phyloP scores from a whole-genome alignment of 2,113 vertebrate species.

The Odobenus rosmarus region DNA sequence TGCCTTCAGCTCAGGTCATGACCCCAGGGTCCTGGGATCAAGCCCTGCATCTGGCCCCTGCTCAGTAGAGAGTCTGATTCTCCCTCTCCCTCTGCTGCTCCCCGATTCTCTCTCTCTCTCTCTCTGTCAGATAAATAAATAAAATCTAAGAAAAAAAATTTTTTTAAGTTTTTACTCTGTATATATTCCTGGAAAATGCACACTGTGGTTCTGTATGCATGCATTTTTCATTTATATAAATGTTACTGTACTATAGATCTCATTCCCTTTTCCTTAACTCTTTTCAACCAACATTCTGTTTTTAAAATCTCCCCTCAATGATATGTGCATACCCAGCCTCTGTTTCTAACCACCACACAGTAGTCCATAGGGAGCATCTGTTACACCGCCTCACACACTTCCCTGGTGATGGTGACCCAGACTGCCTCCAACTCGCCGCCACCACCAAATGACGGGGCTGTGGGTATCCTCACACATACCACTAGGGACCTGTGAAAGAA shows the following conservation, averaged over 20 bases:
- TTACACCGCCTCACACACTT: rapidly evolving
- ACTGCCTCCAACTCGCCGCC: not conserved
- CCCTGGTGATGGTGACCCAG: not conserved
- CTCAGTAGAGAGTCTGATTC: not conserved
- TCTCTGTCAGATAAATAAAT: not conserved
- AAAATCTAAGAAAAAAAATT: not conserved
- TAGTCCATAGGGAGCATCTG: not conserved
- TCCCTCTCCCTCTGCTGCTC: not conserved
- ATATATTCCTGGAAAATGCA: not conserved
- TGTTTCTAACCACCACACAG: not conserved
- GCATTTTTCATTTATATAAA: not conserved
- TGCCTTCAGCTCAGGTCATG: not conserved
- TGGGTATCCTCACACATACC: not conserved
- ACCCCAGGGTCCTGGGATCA: not conserved
- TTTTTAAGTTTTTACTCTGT: not conserved
- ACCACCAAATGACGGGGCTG: rapidly evolving
- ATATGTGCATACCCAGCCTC: not conserved
- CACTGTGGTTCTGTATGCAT: not conserved
- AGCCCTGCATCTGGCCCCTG: not conserved
- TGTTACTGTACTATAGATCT: not conserved
- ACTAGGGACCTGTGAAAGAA: not conserved
- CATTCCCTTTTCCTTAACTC: not conserved
- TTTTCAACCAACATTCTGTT: not conserved
- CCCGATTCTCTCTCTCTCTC: not conserved
- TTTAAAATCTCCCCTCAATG: not conserved